phyloP scores from a whole-genome alignment of 1,140 invertebrate species.

The Leptinotarsa texana region DNA sequence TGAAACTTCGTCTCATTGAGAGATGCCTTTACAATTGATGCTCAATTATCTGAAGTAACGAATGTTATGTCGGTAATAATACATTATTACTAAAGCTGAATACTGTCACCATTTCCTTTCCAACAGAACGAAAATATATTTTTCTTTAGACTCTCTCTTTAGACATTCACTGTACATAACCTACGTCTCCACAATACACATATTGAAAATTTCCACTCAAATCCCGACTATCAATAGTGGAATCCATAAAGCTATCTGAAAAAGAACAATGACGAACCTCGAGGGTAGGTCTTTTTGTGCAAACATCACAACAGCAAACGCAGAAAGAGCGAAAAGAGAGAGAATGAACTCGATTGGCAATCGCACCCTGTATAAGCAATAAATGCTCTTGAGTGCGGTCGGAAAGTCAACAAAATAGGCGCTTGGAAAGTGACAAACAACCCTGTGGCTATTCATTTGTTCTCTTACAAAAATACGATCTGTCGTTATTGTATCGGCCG shows the following conservation, averaged over 20 bases:
- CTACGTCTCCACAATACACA: not conserved
- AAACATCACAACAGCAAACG: constrained; percentile 7
- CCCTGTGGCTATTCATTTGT: constrained; percentile 46
- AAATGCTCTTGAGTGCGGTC: constrained; percentile 41
- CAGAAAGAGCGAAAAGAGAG: constrained; percentile 14
- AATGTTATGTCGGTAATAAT: too few species aligned
- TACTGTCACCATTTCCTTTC: too few species aligned
- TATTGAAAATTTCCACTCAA: not conserved
- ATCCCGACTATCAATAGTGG: not conserved
- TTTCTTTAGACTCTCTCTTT: too few species aligned
- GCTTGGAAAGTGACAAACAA: constrained; percentile 40
- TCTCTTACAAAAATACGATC: constrained; percentile 44
- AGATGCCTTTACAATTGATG: too few species aligned
- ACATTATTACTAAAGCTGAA: too few species aligned
- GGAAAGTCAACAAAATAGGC: constrained; percentile 46
- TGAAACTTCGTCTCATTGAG: too few species aligned
- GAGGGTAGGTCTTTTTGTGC: not conserved
- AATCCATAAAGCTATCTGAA: not conserved
- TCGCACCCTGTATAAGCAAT: constrained; percentile 38
- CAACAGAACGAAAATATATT: too few species aligned
- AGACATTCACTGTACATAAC: too few species aligned
- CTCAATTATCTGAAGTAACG: too few species aligned
- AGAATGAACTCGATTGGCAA: constrained; percentile 10
- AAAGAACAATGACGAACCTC: constrained; percentile 1
- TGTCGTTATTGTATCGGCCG: constrained; percentile 20